phyloP scores from a whole-genome alignment of 30 jellyfish, hydroid and myxozoan species.

The Morbakka virulenta region DNA sequence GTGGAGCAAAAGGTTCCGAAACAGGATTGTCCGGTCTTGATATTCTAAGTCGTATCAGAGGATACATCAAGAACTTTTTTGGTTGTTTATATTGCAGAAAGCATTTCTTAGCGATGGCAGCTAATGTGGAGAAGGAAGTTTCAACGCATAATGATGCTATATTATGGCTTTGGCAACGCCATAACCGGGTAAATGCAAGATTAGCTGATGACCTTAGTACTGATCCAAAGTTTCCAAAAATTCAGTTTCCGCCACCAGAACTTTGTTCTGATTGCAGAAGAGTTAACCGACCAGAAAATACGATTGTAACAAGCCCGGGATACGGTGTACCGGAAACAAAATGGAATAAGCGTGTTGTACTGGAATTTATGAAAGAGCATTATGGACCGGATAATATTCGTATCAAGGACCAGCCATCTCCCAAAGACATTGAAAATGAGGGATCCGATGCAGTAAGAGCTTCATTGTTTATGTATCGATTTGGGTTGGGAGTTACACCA shows the following conservation, averaged over 20 bases:
- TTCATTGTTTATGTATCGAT: constrained; percentile 24
- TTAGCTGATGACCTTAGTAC: constrained; percentile 73
- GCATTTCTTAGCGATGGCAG: constrained; percentile 88
- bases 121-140: constrained; percentile 65
- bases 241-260: constrained; percentile 85
- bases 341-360: constrained; percentile 70
- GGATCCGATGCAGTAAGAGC: constrained; percentile 63
- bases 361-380: constrained; percentile 85
- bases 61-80: constrained; percentile 69
- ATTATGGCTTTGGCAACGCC: constrained; percentile 92
- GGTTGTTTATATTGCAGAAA: constrained; percentile 92
- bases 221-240: constrained; percentile 86
- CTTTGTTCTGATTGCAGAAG: constrained; percentile 81
- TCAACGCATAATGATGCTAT: constrained; percentile 73
- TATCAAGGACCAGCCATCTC: constrained; percentile 52
- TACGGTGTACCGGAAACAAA: constrained; percentile 58
- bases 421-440: constrained; percentile 44
- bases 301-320: constrained; percentile 76
- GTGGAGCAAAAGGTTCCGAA: constrained; percentile 58
- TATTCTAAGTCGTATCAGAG: constrained; percentile 58
- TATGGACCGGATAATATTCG: constrained; percentile 94
- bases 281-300: constrained; percentile 30
- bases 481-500: constrained; percentile 61
- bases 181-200: constrained; percentile 90
- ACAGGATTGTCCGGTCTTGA: constrained; percentile 61